Evolutionary conservation across 2,888 invertebrate species (phyloP), one percentile per base, ranked within the genome.

Genomic region (Eristalis intricaria): DNA sequence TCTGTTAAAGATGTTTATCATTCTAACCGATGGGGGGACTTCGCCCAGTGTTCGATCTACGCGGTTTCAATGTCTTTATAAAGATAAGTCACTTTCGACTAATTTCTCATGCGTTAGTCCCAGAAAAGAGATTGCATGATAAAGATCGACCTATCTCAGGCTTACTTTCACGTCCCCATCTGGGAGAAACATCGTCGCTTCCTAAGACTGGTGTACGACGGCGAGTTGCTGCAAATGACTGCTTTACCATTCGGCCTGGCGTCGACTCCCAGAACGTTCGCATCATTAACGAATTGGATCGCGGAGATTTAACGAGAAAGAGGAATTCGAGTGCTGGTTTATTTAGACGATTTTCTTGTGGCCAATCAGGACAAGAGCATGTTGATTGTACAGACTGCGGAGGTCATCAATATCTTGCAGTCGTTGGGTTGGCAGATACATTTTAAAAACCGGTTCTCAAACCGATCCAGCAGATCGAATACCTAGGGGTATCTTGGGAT

Each of bases 261-360:
- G 8, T 58, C 65, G 13, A 35, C 65, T 43, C 65, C 69, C 38
- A 38, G 32, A 60, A 81, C 32, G 22, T 75, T 81, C 23, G 70
- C 70, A 13, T 58, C 60, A 8, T n/a, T 82, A 38, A 70, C 81
- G 65, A 70, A 70, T 71, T 71, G 82, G 82, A 77, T 71, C 61
- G 76, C 70, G 61, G 64, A 75, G 40, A 58, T 75, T 26, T 22
- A 64, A 32, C 74, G 69, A 26, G 43, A 58, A 23, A 56, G 22
- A 40, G 70, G 65, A 22, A n/a, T n/a, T n/a, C n/a, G n/a, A n/a
- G n/a, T n/a, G n/a, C n/a, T n/a, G n/a, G n/a, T n/a, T n/a, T n/a
- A n/a, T n/a, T n/a, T n/a, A n/a, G n/a, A n/a, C n/a, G n/a, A n/a
- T n/a, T n/a, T n/a, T n/a, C n/a, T n/a, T n/a, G n/a, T n/a, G n/a